These are phyloP conservation scores for Meloe dianella DNA, from an alignment of 2,888 invertebrate species.

Conservation along the genomic window DNA sequence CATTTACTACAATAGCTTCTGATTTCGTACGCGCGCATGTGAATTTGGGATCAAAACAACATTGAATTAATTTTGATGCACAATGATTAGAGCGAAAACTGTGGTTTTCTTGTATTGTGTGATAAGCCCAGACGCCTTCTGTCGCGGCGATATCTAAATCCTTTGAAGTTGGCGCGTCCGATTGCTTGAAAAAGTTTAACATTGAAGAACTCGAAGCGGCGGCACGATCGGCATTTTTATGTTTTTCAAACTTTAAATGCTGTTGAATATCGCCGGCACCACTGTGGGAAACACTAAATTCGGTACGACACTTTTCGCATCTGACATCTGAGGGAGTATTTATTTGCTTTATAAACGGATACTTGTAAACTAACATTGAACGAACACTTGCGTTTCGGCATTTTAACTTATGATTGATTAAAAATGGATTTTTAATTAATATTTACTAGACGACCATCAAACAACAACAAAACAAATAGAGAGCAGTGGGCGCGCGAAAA, in stretches of 20 bases:
- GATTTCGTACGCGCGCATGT: conserved; percentile 45
- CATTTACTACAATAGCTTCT: conserved; percentile 46
- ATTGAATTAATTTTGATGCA: conserved; percentile 42
- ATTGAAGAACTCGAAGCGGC: conserved; percentile 39
- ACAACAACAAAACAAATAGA: not conserved
- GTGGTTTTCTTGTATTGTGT: conserved; percentile 39
- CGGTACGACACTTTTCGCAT: conserved; percentile 13
- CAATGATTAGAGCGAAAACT: conserved; percentile 42
- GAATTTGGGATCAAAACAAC: conserved; percentile 45
- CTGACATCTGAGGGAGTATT: not conserved
- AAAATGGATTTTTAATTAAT: not conserved
- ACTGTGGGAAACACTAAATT: conserved; percentile 39
- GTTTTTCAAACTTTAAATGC: conserved; percentile 41
- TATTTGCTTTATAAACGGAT: not conserved
- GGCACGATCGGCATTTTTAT: conserved; percentile 36
- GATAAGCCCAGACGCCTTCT: conserved; percentile 36
- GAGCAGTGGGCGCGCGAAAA: too few species aligned
- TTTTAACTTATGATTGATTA: not conserved
- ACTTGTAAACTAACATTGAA: not conserved
- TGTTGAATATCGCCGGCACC: conserved; percentile 22
- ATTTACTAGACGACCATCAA: not conserved
- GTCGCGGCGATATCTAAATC: conserved; percentile 41
- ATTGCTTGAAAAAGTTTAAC: conserved; percentile 34
- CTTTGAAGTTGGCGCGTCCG: conserved; percentile 33
- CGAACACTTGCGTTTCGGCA: not conserved